Evolutionary conservation across 2,888 invertebrate genomes (phyloP).

Genomic region (Leptopilina syphax): DNA sequence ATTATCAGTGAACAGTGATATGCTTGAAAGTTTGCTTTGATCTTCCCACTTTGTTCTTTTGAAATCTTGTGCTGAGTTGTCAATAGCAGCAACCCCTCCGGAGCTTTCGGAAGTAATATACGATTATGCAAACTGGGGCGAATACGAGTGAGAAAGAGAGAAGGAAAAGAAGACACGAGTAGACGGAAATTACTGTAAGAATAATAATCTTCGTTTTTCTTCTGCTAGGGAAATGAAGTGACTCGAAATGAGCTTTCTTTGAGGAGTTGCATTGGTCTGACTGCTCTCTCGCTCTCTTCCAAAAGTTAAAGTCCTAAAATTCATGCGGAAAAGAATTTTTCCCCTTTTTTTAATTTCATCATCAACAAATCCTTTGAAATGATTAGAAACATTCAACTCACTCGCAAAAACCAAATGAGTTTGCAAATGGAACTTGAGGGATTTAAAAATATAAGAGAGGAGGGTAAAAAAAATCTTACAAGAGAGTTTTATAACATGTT

Average conservation of each 20-base stretch:
- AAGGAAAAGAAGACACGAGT: constrained; percentile 9
- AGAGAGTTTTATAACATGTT: constrained; percentile 1
- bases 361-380: not conserved
- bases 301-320: not conserved
- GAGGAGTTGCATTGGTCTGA: constrained; percentile 3
- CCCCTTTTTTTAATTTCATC: not conserved
- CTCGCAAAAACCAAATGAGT: not conserved
- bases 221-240: constrained; percentile 32
- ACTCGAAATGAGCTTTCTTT: constrained; percentile 34
- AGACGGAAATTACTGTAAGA: constrained; percentile 36
- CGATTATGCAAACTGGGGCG: constrained; percentile 39
- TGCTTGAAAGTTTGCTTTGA: constrained; percentile 23
- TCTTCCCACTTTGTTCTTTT: constrained; percentile 34
- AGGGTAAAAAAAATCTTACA: not conserved
- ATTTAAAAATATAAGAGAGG: not conserved
- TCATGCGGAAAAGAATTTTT: not conserved
- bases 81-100: constrained; percentile 37
- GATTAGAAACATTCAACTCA: constrained; percentile 19
- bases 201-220: constrained; percentile 41
- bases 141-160: constrained; percentile 23
- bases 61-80: constrained; percentile 38
- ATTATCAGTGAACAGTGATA: constrained; percentile 20
- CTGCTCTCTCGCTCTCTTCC: not conserved
- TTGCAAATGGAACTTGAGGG: constrained; percentile 14
- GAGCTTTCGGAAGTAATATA: constrained; percentile 36